Evolutionary conservation across 2,888 invertebrate species (phyloP), one percentile per base, ranked within the genome.

Genomic region (Chrysomela aeneicollis): DNA sequence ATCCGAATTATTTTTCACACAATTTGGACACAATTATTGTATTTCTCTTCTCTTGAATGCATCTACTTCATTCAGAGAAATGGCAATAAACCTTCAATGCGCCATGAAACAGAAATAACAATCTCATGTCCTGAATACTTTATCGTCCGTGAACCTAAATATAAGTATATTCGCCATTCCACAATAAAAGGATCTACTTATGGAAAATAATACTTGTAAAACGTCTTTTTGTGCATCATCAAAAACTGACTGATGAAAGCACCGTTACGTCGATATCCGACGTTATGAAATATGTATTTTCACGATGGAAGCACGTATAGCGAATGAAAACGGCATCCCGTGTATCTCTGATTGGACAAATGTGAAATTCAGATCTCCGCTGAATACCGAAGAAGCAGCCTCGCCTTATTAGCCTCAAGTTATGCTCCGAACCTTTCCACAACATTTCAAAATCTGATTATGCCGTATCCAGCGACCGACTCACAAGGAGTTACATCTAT

Each of bases 401-500:
- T 68, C 65, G 62, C 72, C 72, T 68, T 71, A 71, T 72, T 71
- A 62, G 70, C 61, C 55, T 54, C 64, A 65, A 69, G 61, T 71
- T 71, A 71, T 71, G 69, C 67, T 63, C 67, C 63, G 64, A 47
- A 54, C 67, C 61, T 64, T 60, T 71, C 67, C 63, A 53, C 64
- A 63, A 68, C 70, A 65, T 72, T 73, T 71, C 69, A 70, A 71
- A 69, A 70, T 68, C 67, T 64, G 64, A 66, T 72, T 69, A 63
- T 61, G 42, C 58, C 67, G 61, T 61, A 63, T 67, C 58, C 65
- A 66, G 52, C 46, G 35, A 52, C 55, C 49, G 60, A 68, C 73
- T 64, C 62, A 73, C 71, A 75, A 72, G 73, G 75, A 71, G 70
- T 72, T 72, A 73, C 73, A 72, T 74, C 74, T 75, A 74, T 73